Evolutionary conservation across 1,140 invertebrate genomes (phyloP), one percentile per base, ranked within the genome.

Genomic region (Oscheius sp.): DNA sequence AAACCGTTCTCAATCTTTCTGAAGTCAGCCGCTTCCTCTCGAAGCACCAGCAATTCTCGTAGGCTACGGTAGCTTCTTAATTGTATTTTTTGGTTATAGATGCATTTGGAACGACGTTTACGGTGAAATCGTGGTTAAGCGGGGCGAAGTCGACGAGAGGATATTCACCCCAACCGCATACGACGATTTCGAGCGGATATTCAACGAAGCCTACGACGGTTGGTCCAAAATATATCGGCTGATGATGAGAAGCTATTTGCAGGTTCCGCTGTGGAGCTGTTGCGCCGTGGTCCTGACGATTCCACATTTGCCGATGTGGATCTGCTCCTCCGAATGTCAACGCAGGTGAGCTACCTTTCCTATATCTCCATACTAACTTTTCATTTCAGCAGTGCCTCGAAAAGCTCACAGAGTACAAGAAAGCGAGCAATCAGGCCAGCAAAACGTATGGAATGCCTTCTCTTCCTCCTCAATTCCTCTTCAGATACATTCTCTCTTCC

Each of bases 291-390:
- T 38, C 49, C 49, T 13, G 61, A 63, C 26, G 36, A 63, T 26
- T 15, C 61, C 13, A 36, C 15, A 13, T 63, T 63, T 26, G 61
- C 61, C 0, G 61, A 63, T 63, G 61, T 38, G 26, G 61, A 63
- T 13, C 36, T 63, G 61, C 31, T 63, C 15, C 61, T 63, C 18
- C 32, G 61, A 42, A 32, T 63, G 61, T 34, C 61, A 13, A 63
- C 61, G 10, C 38, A 42, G n/a, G 38, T 42, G n/a, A 42, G n/a
- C n/a, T 42, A 10, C 38, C 38, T 42, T 42, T 42, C 38, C 10
- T 42, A 42, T 42, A 10, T 10, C 10, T 10, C n/a, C 10, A 42
- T 42, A n/a, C 38, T 10, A 10, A 42, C n/a, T 42, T 42, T 42
- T 42, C 10, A 10, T 42, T 42, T 42, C 61, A 63, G 23, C 31